Conservation (phyloP, 2,113 vertebrate species). For the Alethe diademata region DNA sequence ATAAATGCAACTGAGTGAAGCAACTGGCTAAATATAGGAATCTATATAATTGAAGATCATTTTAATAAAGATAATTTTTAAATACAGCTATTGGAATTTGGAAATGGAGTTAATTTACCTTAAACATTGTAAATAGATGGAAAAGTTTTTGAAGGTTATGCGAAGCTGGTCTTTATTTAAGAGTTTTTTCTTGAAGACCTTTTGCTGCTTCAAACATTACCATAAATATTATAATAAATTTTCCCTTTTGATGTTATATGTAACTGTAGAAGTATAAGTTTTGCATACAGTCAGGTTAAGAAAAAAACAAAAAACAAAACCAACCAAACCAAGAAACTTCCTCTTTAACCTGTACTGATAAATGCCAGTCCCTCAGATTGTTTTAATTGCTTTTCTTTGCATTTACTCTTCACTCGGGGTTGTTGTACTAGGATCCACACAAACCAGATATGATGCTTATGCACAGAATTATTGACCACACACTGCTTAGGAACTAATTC, state of each 20-base stretch:
- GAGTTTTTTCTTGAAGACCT: neutral
- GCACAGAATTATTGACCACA: neutral
- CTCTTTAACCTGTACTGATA: neutral
- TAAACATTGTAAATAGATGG: neutral
- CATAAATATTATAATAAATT: neutral
- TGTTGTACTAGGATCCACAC: accelerated
- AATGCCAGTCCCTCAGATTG: accelerated
- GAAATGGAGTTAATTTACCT: neutral
- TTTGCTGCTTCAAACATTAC: neutral
- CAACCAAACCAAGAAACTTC: accelerated
- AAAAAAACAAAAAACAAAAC: neutral
- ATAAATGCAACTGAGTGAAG: neutral
- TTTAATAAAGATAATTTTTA: neutral
- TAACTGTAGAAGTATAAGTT: neutral
- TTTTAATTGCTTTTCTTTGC: neutral
- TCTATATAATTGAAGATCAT: neutral
- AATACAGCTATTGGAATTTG: neutral
- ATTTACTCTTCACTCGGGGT: neutral
- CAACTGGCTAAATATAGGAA: neutral
- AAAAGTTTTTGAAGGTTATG: neutral
- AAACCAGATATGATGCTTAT: neutral
- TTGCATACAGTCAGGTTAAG: neutral
- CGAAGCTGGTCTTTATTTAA: neutral
- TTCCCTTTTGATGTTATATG: neutral
- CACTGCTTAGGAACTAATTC: neutral